A percentile compares a stretch with the other conserved stretches of the same genome.
These are phyloP conservation scores for Sciaenops ocellatus DNA, from an alignment of 2,797 vertebrate genomes.

Conservation along the genomic window DNA sequence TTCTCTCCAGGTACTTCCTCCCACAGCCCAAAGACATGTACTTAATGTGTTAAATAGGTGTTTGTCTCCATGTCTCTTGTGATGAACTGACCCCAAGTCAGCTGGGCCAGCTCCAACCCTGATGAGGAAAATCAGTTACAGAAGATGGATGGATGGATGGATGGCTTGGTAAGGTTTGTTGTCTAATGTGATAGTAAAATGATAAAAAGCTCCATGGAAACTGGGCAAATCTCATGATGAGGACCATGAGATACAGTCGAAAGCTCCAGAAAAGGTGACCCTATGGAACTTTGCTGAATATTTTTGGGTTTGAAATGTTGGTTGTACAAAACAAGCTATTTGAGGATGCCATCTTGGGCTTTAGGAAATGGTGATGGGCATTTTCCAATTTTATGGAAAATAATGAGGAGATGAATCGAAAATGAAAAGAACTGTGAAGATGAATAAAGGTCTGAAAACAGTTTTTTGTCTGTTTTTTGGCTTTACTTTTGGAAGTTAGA, in stretches of 20 bases:
- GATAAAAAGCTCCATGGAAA: background rate
- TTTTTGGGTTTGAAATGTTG: background rate
- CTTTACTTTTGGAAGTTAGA: background rate
- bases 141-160: background rate
- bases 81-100: too few relatives aligned
- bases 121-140: too few relatives aligned
- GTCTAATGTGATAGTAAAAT: too few relatives aligned
- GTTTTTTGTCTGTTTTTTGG: background rate
- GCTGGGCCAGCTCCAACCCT: too few relatives aligned
- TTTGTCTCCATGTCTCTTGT: too few relatives aligned
- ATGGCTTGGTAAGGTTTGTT: too few relatives aligned
- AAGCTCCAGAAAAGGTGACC: background rate
- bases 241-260: background rate
- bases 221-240: background rate
- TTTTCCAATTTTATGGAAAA: too few relatives aligned
- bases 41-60: too few relatives aligned
- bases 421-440: background rate
- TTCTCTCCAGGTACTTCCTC: too few relatives aligned
- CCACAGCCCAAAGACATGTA: too few relatives aligned
- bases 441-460: background rate
- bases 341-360: too few relatives aligned
- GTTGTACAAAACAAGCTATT: background rate
- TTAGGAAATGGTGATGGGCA: background rate
- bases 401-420: background rate
- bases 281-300: background rate